Conservation (phyloP, 2,888 invertebrate species). For the Drosophila ezoana region DNA sequence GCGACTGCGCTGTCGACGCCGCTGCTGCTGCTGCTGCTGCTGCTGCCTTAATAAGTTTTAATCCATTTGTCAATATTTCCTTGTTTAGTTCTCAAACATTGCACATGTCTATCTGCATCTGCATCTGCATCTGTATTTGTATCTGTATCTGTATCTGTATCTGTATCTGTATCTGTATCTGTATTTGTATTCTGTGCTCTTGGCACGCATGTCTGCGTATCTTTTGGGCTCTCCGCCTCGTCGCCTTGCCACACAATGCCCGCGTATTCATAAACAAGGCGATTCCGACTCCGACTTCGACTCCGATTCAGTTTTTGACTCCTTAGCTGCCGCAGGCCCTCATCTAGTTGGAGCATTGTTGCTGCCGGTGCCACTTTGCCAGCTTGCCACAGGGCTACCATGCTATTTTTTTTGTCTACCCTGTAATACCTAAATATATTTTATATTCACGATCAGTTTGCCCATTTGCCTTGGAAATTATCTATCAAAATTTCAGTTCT, state of each 20-base stretch:
- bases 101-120: constrained; percentile 42
- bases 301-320: constrained; percentile 13
- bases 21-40: constrained; percentile 10
- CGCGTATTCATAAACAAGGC: constrained; percentile 78
- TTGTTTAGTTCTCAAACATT: constrained; percentile 76
- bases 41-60: constrained; percentile 76
- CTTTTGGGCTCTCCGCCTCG: constrained; percentile 55
- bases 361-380: constrained; percentile 62
- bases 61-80: constrained; percentile 81
- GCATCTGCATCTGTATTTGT: constrained; percentile 33
- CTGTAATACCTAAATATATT: not conserved
- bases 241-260: constrained; percentile 66
- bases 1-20: constrained; percentile 37
- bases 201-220: constrained; percentile 28
- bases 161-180: constrained; percentile 4
- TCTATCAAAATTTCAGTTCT: not conserved
- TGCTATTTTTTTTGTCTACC: constrained; percentile 36
- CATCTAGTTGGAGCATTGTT: constrained; percentile 49
- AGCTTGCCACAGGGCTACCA: constrained; percentile 53
- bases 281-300: constrained; percentile 23
- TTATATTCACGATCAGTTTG: too few relatives aligned
- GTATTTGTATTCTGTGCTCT: constrained; percentile 17
- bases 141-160: constrained; percentile 10
- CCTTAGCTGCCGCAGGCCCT: constrained; percentile 49
- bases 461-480: not conserved